phyloP scores from a whole-genome alignment of 2,797 vertebrate genomes.

The Bovichtus diacanthus region DNA sequence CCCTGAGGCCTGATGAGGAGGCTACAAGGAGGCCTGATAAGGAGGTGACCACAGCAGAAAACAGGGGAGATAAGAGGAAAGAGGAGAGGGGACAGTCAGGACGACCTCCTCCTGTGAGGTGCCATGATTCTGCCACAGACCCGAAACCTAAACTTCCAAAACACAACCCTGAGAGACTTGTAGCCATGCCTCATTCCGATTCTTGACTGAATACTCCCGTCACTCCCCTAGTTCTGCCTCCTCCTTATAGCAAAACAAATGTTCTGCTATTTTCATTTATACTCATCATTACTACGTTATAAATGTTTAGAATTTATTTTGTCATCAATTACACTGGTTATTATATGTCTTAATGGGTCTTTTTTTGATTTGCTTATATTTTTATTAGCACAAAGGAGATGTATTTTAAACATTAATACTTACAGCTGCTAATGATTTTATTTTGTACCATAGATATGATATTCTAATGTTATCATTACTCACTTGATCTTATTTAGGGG shows the following conservation, averaged over 20 bases:
- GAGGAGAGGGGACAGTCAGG: conserved; percentile 8
- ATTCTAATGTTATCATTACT: conserved; percentile 57
- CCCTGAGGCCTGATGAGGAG: conserved; percentile 74
- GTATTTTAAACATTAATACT: conserved; percentile 82
- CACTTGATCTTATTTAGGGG: conserved; percentile 57
- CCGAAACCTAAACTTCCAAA: conserved; percentile 41
- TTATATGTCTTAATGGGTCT: conserved; percentile 70
- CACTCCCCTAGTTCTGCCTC: conserved; percentile 53
- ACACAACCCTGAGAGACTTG: conserved; percentile 38
- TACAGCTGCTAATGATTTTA: conserved; percentile 81
- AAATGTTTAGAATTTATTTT: conserved; percentile 71
- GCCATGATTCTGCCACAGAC: conserved; percentile 61
- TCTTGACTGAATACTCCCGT: conserved; percentile 51
- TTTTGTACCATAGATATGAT: conserved; percentile 74
- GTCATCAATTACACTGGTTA: conserved; percentile 73
- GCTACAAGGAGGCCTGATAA: conserved; percentile 68
- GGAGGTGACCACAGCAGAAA: conserved; percentile 55
- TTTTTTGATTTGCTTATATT: conserved; percentile 65
- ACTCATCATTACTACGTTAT: conserved; percentile 58
- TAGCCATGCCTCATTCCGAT: conserved; percentile 54
- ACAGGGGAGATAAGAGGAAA: conserved; percentile 53
- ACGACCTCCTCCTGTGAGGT: conserved; percentile 40
- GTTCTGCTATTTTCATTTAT: conserved; percentile 63
- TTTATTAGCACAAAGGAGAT: conserved; percentile 75
- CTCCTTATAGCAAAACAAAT: conserved; percentile 56